Evolutionary conservation across 2,888 invertebrate genomes (phyloP).

Genomic region (Lithophane ornitopus): DNA sequence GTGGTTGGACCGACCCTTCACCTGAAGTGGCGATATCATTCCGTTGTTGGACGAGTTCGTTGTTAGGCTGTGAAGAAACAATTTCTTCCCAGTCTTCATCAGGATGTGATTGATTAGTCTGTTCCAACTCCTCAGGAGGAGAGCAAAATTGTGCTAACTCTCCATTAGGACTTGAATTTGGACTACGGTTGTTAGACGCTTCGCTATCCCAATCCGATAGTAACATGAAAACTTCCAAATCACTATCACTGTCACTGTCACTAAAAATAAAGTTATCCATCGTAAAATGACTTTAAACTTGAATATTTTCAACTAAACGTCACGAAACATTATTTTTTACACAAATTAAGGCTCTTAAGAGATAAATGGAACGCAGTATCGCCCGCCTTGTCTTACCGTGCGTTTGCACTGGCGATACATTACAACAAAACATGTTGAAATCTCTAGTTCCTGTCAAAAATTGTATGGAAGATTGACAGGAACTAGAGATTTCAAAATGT

Average conservation of each 20-base stretch:
- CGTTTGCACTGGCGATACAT: too few species aligned
- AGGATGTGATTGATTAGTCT: background rate
- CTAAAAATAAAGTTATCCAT: background rate
- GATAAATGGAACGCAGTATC: too few species aligned
- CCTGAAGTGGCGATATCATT: background rate
- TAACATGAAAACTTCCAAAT: background rate
- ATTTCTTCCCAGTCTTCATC: background rate
- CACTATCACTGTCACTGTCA: background rate
- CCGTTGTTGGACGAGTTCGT: background rate
- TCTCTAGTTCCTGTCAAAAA: too few species aligned
- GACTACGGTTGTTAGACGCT: background rate
- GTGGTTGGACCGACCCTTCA: background rate
- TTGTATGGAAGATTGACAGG: too few species aligned
- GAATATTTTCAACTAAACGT: background rate
- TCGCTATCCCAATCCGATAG: constrained; percentile 1
- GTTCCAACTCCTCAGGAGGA: background rate
- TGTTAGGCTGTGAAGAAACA: background rate
- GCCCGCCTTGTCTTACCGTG: too few species aligned
- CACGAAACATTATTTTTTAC: background rate
- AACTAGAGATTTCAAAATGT: too few species aligned
- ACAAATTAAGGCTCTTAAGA: background rate
- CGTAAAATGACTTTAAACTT: background rate
- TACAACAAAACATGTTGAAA: too few species aligned
- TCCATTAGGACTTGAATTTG: background rate
- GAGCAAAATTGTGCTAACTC: background rate